phyloP scores from a whole-genome alignment of 2,113 vertebrate species.

The Saguinus midas region DNA sequence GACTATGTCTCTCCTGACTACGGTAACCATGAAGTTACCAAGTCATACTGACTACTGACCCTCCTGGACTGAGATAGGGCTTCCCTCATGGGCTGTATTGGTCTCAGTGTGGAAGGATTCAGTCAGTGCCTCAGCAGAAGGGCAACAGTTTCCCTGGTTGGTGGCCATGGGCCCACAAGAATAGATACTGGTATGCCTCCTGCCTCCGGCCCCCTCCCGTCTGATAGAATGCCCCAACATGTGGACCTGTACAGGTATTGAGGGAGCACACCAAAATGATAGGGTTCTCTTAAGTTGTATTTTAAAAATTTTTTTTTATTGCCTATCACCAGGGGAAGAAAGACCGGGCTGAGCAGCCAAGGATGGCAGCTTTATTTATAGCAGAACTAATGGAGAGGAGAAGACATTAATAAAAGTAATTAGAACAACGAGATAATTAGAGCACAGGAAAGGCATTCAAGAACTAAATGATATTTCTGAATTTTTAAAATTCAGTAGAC shows the following conservation, averaged over 20 bases:
- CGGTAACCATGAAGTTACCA: neutral
- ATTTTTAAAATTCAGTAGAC: constrained; percentile 49
- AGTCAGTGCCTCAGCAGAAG: neutral
- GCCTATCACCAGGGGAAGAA: constrained; percentile 1
- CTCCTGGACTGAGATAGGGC: neutral
- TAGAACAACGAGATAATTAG: constrained; percentile 60
- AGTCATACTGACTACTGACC: neutral
- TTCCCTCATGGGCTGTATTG: neutral
- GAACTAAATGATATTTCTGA: constrained; percentile 52
- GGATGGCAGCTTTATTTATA: constrained; percentile 45
- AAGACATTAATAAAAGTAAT: constrained; percentile 66
- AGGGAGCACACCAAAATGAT: neutral
- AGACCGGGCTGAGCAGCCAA: neutral
- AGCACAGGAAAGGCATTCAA: constrained; percentile 42
- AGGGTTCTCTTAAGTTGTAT: too few relatives aligned
- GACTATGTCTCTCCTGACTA: neutral
- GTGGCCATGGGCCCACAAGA: neutral
- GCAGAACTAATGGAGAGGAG: constrained; percentile 40
- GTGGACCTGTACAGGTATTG: neutral
- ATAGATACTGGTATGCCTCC: neutral
- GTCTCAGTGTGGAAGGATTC: neutral
- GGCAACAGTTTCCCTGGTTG: neutral
- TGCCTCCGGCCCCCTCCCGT: neutral
- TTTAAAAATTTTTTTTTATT: too few relatives aligned
- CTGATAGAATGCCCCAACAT: neutral